phyloP scores from a whole-genome alignment of 2,888 invertebrate genomes.

The Aporophyla nigra region DNA sequence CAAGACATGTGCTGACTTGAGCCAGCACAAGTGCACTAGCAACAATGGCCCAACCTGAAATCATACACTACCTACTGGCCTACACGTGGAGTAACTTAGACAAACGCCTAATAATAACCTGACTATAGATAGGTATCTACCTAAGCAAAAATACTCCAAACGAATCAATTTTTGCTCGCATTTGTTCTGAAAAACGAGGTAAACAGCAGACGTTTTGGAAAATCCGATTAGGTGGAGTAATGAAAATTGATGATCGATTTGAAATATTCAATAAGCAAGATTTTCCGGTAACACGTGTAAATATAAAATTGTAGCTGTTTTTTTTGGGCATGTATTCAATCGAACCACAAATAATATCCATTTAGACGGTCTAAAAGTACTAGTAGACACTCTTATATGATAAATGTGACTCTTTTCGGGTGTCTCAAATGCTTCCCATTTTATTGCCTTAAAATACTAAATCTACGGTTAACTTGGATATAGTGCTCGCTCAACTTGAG shows the following conservation, averaged over 20 bases:
- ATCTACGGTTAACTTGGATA: not conserved
- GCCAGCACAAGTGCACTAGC: slow-evolving; percentile 43
- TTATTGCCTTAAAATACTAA: not conserved
- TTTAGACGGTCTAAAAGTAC: not conserved
- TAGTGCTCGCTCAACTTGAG: not conserved
- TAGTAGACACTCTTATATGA: too few species aligned
- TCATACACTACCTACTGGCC: slow-evolving; percentile 70
- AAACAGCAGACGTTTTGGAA: not conserved
- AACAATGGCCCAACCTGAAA: slow-evolving; percentile 71
- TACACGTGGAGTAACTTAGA: slow-evolving; percentile 75
- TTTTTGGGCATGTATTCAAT: not conserved
- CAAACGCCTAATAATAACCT: slow-evolving; percentile 71
- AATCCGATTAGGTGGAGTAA: slow-evolving; percentile 8
- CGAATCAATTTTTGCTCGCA: slow-evolving; percentile 41
- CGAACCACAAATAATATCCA: not conserved
- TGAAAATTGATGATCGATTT: slow-evolving; percentile 12
- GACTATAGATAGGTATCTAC: slow-evolving; percentile 17
- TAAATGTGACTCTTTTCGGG: not conserved
- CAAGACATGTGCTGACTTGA: slow-evolving; percentile 23
- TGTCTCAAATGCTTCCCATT: not conserved
- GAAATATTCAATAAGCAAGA: slow-evolving; percentile 13
- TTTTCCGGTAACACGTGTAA: not conserved
- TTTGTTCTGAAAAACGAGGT: slow-evolving; percentile 14
- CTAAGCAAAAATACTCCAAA: slow-evolving; percentile 41
- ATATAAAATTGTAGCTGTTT: not conserved